phyloP scores from a whole-genome alignment of 2,797 vertebrate species.

The Luscinia megarhynchos region DNA sequence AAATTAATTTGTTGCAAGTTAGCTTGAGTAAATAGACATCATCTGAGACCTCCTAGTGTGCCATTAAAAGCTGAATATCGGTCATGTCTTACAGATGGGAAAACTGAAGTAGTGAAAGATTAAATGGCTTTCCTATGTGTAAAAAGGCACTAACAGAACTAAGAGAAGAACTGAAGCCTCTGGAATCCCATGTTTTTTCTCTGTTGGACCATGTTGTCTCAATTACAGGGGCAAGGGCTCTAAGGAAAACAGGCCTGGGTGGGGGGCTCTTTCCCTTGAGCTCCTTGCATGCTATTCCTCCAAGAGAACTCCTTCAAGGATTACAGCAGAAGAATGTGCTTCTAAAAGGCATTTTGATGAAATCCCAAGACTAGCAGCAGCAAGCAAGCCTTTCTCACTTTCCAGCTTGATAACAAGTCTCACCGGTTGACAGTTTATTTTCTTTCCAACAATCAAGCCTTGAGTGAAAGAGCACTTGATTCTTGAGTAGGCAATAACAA shows the following conservation, averaged over 20 bases:
- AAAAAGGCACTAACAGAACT: background rate
- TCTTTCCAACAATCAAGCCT: constrained; percentile 58
- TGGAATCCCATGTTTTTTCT: background rate
- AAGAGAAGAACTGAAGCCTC: background rate
- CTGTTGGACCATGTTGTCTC: background rate
- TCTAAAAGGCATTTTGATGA: constrained; percentile 26
- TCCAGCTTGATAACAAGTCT: constrained; percentile 56
- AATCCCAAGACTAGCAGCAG: constrained; percentile 32
- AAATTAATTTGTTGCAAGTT: constrained; percentile 26
- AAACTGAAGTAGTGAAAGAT: background rate
- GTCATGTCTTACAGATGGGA: background rate
- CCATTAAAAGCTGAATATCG: background rate
- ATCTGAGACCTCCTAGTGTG: background rate
- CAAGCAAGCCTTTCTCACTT: constrained; percentile 49
- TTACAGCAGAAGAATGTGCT: background rate
- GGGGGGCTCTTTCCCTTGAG: background rate
- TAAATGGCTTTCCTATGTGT: background rate
- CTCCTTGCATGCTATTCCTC: background rate
- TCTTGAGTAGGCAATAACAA: constrained; percentile 71
- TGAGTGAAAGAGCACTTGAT: constrained; percentile 65
- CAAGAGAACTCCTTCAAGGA: background rate
- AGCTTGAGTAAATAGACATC: background rate
- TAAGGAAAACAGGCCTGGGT: background rate
- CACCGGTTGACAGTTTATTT: constrained; percentile 64
- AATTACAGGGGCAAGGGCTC: background rate